Conservation (phyloP, 2,113 vertebrate genomes). For the Archilochus colubris region DNA sequence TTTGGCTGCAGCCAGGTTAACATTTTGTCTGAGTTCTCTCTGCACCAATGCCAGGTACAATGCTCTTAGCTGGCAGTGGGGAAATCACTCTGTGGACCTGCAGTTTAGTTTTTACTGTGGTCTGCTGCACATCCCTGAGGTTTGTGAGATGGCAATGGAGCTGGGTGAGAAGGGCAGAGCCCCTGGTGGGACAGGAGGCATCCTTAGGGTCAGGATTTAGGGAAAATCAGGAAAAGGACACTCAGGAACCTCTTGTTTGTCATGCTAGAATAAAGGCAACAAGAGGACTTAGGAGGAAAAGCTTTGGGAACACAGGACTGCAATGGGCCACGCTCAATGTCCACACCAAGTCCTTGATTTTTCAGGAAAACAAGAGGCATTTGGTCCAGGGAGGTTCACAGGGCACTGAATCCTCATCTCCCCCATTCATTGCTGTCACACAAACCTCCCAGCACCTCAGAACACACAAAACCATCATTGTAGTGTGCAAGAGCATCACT, state of each 20-base stretch:
- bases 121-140: not conserved
- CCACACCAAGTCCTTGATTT: not conserved
- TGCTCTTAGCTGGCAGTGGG: too few species aligned
- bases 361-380: not conserved
- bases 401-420: not conserved
- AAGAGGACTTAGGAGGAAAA: not conserved
- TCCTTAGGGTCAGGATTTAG: not conserved
- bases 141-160: not conserved
- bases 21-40: not conserved
- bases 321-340: not conserved
- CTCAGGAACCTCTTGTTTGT: not conserved
- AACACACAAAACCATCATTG: not conserved
- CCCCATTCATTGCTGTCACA: not conserved
- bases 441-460: not conserved
- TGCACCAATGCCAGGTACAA: not conserved
- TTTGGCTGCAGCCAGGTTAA: not conserved
- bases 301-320: not conserved
- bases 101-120: not conserved
- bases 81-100: not conserved
- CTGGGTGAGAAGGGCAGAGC: not conserved
- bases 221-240: not conserved
- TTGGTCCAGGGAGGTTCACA: not conserved
- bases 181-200: fast-evolving
- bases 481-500: not conserved
- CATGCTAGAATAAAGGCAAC: not conserved